These are phyloP conservation scores for Scolanthus callimorphus DNA, from an alignment of 92 coral and sea anemone species.

Conservation along the genomic window DNA sequence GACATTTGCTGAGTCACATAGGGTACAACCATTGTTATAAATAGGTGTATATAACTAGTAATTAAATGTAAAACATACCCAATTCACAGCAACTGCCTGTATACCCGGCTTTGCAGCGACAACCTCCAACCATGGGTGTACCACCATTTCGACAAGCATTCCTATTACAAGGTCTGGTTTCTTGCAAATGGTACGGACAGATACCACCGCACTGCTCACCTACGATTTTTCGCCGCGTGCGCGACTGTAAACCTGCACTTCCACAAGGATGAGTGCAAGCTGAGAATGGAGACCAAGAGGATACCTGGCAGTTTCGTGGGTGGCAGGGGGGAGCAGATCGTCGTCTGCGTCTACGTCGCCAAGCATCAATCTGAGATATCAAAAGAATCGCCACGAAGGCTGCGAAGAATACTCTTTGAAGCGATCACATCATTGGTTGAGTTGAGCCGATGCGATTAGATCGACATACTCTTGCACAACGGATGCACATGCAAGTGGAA, in stretches of 20 bases:
- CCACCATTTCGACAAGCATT: slow-evolving; percentile 39
- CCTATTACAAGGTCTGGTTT: slow-evolving; percentile 36
- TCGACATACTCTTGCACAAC: no score
- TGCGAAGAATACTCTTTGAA: no score
- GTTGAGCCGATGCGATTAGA: no score
- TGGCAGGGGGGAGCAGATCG: slow-evolving; percentile 52
- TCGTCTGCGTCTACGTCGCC: slow-evolving; percentile 39
- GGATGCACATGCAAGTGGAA: no score
- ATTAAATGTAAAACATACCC: no score
- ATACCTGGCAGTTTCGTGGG: slow-evolving; percentile 56
- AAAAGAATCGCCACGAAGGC: no score
- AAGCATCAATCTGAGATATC: no score
- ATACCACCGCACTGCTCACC: slow-evolving; percentile 44
- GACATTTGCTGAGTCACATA: no score
- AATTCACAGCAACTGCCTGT: no score
- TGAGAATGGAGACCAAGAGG: slow-evolving; percentile 50
- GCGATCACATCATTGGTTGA: no score
- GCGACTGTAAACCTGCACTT: slow-evolving; percentile 36
- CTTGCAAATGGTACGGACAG: slow-evolving; percentile 32
- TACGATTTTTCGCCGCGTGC: slow-evolving; percentile 36
- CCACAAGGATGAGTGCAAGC: slow-evolving; percentile 54
- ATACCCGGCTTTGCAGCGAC: slow-evolving; percentile 39
- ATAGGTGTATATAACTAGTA: no score
- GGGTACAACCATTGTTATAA: no score
- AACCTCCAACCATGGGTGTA: slow-evolving; percentile 21